Conservation (phyloP, 2,113 vertebrate genomes). For the Lynx canadensis region DNA sequence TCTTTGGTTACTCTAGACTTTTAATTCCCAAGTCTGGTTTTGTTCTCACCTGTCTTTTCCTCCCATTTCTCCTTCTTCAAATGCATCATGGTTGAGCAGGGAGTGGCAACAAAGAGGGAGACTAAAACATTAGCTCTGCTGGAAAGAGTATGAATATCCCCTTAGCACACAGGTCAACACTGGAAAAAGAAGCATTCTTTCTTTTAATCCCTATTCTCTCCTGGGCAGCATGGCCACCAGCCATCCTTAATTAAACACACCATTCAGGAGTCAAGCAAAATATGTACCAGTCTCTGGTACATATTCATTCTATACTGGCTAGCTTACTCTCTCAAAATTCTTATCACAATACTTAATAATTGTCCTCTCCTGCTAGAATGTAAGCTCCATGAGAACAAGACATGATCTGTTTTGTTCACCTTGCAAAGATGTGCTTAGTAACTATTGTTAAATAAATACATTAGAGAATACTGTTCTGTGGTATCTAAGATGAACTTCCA, state of each 20-base stretch:
- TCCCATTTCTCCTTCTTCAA: not conserved
- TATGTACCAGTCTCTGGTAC: not conserved
- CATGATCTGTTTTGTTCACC: not conserved
- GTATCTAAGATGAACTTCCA: not conserved
- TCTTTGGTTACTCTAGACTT: not conserved
- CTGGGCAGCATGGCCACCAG: not conserved
- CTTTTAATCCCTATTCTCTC: not conserved
- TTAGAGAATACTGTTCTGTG: not conserved
- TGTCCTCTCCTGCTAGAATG: not conserved
- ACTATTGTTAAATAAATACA: constrained; percentile 11
- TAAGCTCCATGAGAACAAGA: not conserved
- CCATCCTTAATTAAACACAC: not conserved
- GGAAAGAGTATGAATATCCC: not conserved
- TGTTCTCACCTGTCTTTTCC: not conserved
- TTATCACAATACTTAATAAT: not conserved
- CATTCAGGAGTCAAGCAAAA: not conserved
- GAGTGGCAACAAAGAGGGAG: not conserved
- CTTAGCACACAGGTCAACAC: not conserved
- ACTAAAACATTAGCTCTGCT: not conserved
- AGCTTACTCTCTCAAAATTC: not conserved
- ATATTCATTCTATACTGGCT: not conserved
- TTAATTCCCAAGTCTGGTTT: not conserved
- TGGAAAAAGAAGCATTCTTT: not conserved
- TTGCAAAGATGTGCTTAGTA: constrained; percentile 14
- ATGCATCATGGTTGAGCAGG: not conserved